Evolutionary conservation across 2,888 invertebrate genomes (phyloP), one percentile per base, ranked within the genome.

Genomic region (Himalopsyche kuldschensis): DNA sequence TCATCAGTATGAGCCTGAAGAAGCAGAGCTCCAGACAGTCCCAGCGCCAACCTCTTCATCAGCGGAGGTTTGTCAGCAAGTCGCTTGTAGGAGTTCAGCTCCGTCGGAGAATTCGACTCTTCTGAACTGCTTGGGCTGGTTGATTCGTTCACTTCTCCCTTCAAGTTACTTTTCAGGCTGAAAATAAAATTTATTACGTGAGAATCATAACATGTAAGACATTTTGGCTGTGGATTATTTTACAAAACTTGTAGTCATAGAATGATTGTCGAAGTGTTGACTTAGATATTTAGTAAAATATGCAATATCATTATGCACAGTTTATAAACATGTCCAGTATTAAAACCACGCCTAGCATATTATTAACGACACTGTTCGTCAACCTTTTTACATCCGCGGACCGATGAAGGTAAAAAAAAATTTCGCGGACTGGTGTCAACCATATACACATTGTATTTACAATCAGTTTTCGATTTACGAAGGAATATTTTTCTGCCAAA

Each of bases 101-200:
- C 97, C 79, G 96, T 96, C 77, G 97, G 97, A 11, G 97, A 97
- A 90, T 95, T 96, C 88, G 96, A 96, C 91, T 97, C 97, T 89
- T 97, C 96, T 87, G 96, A 96, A 89, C 95, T 95, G 90, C 94
- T 94, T 46, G 94, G 94, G 75, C 91, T 91, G 24, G 85, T 84
- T 11, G 89, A 89, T 87, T 91, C 91, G 76, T 83, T 85, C 11
- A 86, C 79, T 24, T 86, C 86, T 31, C 85, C 86, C 75, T 86
- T 86, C 41, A 85, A 80, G 78, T 86, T 86, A 63, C 79, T 84
- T 80, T 86, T 86, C 35, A 86, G 75, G 48, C 86, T 86, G 81
- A 76, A 86, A 86, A 30, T 15, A 5, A 63, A 31, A 63, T 41
- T 30, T 75, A 75, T 15, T 30, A 1, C 0, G 6, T 10, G 10